Base-by-base conservation (phyloP, 2,113 vertebrate genomes). In the Tenrec ecaudatus region DNA sequence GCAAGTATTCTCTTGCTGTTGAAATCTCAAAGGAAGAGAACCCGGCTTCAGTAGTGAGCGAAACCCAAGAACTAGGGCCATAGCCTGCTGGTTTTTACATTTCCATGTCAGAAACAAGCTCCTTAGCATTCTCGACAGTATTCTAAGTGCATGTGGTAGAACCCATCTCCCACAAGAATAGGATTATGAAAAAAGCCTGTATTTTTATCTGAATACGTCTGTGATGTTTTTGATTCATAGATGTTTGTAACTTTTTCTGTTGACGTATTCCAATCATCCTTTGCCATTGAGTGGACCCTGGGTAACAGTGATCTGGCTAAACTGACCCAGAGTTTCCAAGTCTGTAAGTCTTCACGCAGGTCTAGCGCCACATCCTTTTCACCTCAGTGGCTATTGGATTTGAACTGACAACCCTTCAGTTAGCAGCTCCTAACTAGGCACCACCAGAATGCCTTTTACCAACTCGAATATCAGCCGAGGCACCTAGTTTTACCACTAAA, bases 191-290 rank as follows among this genome's bases (percentile, higher is more conserved):
- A 62, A 20, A 62, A 4, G 16, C 60, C 33, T 19, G 15, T 53
- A 19, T 66, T 68, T 86, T 86, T 90, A 36, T 93, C 75, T 68
- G 33, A 82, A 86, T 82, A 47, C 11, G 6, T 23, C 60, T 82
- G 1, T 81, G 66, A 12, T 90, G 38, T 27, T 71, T 62, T n/a
- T 60, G 27, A 64, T 83, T 82, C 92, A 25, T 79, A 19, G 14
- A 47, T 83, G n/a, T 82, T 15, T 73, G 14, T 75, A 38, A 79
- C 36, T 22, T 97, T 93, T 94, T 82, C 64, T 79, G 77, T 89
- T 95, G 96, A 97, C 94, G 97, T 97, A 97, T 22, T 64, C 62
- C 22, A 6, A 64, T 64, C 62, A 68, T 22, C 17, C 16, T 19
- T 71, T 33, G 69, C n/a, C 5, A 6, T 14, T n/a, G 10, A 68